phyloP scores from a whole-genome alignment of 1,140 invertebrate species.

The Drosophila littoralis region DNA sequence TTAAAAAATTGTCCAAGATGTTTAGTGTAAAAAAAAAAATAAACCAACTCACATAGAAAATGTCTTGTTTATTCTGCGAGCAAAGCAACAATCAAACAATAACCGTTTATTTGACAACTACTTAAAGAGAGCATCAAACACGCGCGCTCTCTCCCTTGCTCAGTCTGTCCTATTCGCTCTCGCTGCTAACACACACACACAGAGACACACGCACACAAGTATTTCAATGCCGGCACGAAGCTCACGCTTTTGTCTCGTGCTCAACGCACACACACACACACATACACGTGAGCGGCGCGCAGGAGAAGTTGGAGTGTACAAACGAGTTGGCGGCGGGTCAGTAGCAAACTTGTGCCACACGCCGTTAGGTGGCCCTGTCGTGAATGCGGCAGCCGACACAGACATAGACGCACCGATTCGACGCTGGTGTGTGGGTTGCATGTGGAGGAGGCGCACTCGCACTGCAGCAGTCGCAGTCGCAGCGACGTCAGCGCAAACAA shows the following conservation, averaged over 20 bases:
- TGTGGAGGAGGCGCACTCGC: constrained; percentile 30
- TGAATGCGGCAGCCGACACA: constrained; percentile 66
- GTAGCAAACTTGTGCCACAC: constrained; percentile 76
- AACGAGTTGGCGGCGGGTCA: constrained; percentile 67
- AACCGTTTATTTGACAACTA: constrained; percentile 16
- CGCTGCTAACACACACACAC: constrained; percentile 22
- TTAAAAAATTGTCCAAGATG: background rate
- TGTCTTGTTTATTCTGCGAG: background rate
- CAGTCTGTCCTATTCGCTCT: constrained; percentile 23
- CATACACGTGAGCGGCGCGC: constrained; percentile 10
- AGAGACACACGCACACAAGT: constrained; percentile 36
- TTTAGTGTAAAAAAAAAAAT: no score
- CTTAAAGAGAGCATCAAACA: constrained; percentile 30
- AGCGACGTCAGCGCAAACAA: constrained; percentile 40
- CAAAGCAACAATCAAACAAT: background rate
- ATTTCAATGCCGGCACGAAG: constrained; percentile 35
- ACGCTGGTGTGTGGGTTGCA: constrained; percentile 44
- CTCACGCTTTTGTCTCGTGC: constrained; percentile 45
- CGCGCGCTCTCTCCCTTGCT: constrained; percentile 19
- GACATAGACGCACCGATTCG: constrained; percentile 32
- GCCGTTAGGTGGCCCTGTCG: constrained; percentile 72
- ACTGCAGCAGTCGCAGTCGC: constrained; percentile 42
- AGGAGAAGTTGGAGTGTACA: constrained; percentile 54
- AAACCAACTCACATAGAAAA: no score
- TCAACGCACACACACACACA: constrained; percentile 12